These are phyloP conservation scores for Eptatretus burgeri DNA, from an alignment of 2,113 vertebrate species.

Conservation along the genomic window DNA sequence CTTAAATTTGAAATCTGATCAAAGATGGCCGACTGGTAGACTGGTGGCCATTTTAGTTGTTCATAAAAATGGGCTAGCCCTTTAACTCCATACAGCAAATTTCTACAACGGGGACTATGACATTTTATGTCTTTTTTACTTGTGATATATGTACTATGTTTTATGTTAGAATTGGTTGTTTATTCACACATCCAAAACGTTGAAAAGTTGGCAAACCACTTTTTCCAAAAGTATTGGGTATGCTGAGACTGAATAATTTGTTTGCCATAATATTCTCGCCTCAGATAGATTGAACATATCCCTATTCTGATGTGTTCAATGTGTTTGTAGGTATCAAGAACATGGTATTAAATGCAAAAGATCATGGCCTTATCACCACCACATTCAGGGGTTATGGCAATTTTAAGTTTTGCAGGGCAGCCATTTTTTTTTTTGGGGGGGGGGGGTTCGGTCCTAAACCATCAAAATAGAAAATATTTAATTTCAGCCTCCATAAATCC, in stretches of 20 bases:
- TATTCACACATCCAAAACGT: too few species aligned
- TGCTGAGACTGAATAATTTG: constrained; percentile 1
- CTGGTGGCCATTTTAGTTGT: too few species aligned
- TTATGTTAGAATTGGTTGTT: too few species aligned
- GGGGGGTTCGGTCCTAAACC: constrained; percentile 1
- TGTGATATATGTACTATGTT: too few species aligned
- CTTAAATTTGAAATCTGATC: too few species aligned
- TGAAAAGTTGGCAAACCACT: background rate
- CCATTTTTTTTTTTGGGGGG: background rate
- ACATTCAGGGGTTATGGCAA: background rate
- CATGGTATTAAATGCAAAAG: background rate
- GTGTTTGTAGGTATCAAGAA: constrained; percentile 1
- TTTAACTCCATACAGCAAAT: too few species aligned
- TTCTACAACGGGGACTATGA: too few species aligned
- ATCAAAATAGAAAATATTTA: background rate
- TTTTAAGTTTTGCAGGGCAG: background rate
- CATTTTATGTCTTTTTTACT: too few species aligned
- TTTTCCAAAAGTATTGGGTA: constrained; percentile 1
- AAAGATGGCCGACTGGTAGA: too few species aligned
- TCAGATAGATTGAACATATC: constrained; percentile 1
- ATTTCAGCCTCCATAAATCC: background rate
- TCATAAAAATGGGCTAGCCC: too few species aligned
- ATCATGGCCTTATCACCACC: background rate
- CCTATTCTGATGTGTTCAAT: background rate
- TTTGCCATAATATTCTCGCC: background rate